Evolutionary conservation across 2,797 vertebrate genomes (phyloP).

Genomic region (Pogonophryne albipinna): DNA sequence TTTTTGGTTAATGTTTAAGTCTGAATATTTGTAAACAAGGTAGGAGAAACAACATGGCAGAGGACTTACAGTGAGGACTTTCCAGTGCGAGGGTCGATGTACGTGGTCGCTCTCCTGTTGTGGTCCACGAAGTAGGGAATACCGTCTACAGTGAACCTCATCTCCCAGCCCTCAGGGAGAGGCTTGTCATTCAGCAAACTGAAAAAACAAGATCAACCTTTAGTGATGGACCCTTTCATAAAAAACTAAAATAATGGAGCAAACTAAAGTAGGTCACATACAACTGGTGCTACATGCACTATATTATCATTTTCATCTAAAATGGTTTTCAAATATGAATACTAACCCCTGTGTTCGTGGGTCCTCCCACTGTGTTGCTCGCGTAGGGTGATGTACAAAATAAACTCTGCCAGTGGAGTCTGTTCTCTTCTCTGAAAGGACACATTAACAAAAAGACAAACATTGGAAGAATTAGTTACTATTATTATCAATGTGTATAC

Average conservation of each 20-base stretch:
- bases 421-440: constrained; percentile 91
- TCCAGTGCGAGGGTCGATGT: constrained; percentile 97
- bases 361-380: constrained; percentile 98
- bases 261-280: background rate
- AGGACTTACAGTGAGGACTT: constrained; percentile 95
- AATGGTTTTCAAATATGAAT: background rate
- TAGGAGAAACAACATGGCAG: background rate
- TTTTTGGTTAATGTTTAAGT: too few species aligned
- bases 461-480: too few species aligned
- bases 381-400: constrained; percentile 96
- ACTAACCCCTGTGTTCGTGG: constrained; percentile 96
- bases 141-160: constrained; percentile 98
- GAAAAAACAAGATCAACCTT: constrained; percentile 8
- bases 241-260: background rate
- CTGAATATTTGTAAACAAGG: background rate
- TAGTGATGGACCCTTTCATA: background rate
- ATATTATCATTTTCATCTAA: too few species aligned
- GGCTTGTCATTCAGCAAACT: constrained; percentile 97
- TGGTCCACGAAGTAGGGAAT: constrained; percentile 99
- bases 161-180: constrained; percentile 99
- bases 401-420: constrained; percentile 96
- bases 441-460: background rate
- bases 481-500: too few species aligned
- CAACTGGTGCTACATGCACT: background rate
- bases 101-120: constrained; percentile 96